phyloP scores from a whole-genome alignment of 2,888 invertebrate genomes.

The Cheilosia impressa region DNA sequence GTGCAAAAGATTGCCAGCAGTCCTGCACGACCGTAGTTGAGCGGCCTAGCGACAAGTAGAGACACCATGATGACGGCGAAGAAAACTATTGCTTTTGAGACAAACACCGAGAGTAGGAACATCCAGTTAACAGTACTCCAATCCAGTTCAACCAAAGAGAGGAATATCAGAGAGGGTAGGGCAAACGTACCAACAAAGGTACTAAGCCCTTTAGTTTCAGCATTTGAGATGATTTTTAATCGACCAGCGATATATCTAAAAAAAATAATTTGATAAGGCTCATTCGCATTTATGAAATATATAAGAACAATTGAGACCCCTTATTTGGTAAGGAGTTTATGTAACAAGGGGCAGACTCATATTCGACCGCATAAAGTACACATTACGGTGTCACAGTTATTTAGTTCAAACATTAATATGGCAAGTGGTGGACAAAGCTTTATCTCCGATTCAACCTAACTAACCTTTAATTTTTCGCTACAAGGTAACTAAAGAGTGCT shows the following conservation, averaged over 20 bases:
- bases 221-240: constrained; percentile 90
- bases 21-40: constrained; percentile 93
- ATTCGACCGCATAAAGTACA: no score
- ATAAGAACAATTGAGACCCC: no score
- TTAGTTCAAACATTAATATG: no score
- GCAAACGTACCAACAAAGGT: constrained; percentile 97
- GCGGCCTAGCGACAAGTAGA: constrained; percentile 90
- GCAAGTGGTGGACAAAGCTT: no score
- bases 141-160: constrained; percentile 93
- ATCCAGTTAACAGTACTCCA: constrained; percentile 94
- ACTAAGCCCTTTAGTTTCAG: constrained; percentile 94
- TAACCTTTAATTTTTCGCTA: no score
- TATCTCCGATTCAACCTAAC: no score
- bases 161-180: constrained; percentile 95
- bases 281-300: not conserved
- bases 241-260: constrained; percentile 93
- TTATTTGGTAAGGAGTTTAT: no score
- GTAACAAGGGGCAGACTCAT: no score
- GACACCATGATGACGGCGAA: constrained; percentile 90
- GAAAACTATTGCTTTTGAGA: constrained; percentile 94
- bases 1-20: constrained; percentile 97
- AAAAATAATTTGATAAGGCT: constrained; percentile 44
- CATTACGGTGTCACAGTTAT: no score
- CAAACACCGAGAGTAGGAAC: constrained; percentile 92
- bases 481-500: no score